phyloP scores from a whole-genome alignment of 2,113 vertebrate genomes.

The Struthidea cinerea region DNA sequence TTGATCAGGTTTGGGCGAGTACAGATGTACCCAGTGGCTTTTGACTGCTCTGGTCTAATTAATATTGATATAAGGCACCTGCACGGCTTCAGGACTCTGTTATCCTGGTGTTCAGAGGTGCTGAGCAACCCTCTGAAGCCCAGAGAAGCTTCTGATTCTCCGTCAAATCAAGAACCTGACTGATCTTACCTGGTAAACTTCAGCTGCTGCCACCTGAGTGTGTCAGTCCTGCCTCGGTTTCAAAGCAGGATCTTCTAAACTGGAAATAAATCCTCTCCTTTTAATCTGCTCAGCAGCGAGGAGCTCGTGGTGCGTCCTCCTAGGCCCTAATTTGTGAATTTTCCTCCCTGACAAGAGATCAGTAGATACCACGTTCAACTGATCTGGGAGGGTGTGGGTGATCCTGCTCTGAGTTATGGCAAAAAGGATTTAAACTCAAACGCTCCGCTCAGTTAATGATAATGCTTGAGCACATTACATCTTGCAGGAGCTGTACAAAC shows the following conservation, averaged over 20 bases:
- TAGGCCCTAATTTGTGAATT: neutral
- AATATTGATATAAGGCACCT: neutral
- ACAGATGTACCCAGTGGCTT: neutral
- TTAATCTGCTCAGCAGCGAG: neutral
- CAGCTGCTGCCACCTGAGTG: neutral
- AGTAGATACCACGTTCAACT: neutral
- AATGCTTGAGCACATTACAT: conserved; percentile 39
- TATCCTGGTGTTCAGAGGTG: neutral
- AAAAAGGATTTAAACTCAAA: neutral
- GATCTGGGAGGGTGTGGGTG: neutral
- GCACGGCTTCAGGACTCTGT: rapidly evolving
- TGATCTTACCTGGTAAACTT: neutral
- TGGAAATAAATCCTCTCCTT: neutral
- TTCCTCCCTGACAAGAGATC: neutral
- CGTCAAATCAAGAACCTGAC: neutral
- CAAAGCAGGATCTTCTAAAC: neutral
- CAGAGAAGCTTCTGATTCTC: neutral
- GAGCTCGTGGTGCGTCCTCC: neutral
- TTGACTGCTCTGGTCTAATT: neutral
- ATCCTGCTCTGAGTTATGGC: neutral
- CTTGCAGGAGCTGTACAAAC: conserved; percentile 60
- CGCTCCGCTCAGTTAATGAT: conserved; percentile 26
- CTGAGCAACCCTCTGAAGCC: neutral
- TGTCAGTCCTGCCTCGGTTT: neutral
- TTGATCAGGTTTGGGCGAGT: neutral